Evolutionary conservation across 2,797 vertebrate genomes (phyloP).

Genomic region (Sparus aurata): DNA sequence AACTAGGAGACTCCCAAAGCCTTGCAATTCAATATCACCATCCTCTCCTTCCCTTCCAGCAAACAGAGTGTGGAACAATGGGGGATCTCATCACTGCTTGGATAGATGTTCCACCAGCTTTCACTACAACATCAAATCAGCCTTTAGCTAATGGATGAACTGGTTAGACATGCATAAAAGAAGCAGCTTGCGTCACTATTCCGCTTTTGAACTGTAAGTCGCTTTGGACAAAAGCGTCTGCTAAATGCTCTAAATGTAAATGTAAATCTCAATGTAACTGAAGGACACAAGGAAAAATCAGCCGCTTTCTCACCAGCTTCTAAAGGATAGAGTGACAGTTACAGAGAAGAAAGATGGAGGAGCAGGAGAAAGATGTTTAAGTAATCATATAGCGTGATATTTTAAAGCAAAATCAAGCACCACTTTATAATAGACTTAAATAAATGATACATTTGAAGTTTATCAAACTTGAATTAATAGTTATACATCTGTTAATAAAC

Average conservation of each 20-base stretch:
- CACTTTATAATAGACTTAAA: too few species aligned
- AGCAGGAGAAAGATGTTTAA: slow-evolving; percentile 5
- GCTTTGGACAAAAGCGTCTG: too few species aligned
- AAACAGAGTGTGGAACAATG: slow-evolving; percentile 47
- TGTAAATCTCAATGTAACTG: too few species aligned
- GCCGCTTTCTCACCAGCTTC: slow-evolving; percentile 36
- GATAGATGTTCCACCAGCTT: slow-evolving; percentile 30
- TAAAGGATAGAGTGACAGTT: slow-evolving; percentile 32
- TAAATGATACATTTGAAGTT: too few species aligned
- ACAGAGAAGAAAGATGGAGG: slow-evolving; percentile 10
- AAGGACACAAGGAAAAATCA: slow-evolving; percentile 31
- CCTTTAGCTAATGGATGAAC: slow-evolving; percentile 38
- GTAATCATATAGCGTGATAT: slow-evolving; percentile 16
- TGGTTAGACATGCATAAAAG: slow-evolving; percentile 41
- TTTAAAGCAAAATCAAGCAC: slow-evolving; percentile 4
- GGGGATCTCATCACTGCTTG: slow-evolving; percentile 41
- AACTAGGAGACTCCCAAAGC: slow-evolving; percentile 53
- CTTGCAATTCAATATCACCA: slow-evolving; percentile 38
- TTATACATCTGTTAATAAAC: too few species aligned
- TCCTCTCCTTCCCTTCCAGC: slow-evolving; percentile 28
- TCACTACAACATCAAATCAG: slow-evolving; percentile 33
- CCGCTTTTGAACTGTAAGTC: slow-evolving; percentile 35
- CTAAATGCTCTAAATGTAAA: too few species aligned
- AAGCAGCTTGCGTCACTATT: slow-evolving; percentile 52
- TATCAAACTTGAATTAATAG: too few species aligned